Conservation (phyloP, 1,140 invertebrate species). For the Potamilus streckersoni region DNA sequence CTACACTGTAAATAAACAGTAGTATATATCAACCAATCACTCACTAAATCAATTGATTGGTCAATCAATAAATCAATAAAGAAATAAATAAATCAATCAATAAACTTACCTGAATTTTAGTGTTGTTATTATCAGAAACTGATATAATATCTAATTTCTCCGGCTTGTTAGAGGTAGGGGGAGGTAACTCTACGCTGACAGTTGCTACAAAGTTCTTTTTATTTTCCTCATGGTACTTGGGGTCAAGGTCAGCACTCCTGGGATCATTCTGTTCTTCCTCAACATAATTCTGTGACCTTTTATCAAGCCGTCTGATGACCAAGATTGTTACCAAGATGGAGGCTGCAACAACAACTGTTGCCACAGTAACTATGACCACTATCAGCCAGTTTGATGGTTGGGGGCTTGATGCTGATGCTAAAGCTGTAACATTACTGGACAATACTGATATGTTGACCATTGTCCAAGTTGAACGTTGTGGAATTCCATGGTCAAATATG, state of each 20-base stretch:
- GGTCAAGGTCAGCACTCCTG: conserved; percentile 7
- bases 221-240: conserved; percentile 11
- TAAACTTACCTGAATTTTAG: conserved; percentile 26
- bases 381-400: conserved; percentile 24
- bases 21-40: too few relatives aligned
- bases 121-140: conserved; percentile 2
- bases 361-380: conserved; percentile 21
- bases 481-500: conserved; percentile 18
- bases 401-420: conserved; percentile 1
- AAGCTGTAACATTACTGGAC: conserved; percentile 15
- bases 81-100: background rate
- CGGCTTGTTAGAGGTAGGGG: too few relatives aligned
- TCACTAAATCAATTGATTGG: too few relatives aligned
- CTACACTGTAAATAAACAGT: too few relatives aligned
- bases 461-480: conserved; percentile 8
- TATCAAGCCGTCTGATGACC: conserved; percentile 14
- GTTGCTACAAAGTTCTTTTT: background rate
- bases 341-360: conserved; percentile 24
- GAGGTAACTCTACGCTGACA: too few relatives aligned
- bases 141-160: too few relatives aligned
- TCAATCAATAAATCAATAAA: too few relatives aligned
- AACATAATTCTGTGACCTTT: conserved; percentile 4
- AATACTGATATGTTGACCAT: conserved; percentile 20
- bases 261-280: conserved; percentile 5
- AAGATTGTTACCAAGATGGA: conserved; percentile 21